Percentiles rank a stretch among this genome's conserved stretches.
Conservation (phyloP, 2,797 vertebrate genomes). For the Jordanella pulchra region DNA sequence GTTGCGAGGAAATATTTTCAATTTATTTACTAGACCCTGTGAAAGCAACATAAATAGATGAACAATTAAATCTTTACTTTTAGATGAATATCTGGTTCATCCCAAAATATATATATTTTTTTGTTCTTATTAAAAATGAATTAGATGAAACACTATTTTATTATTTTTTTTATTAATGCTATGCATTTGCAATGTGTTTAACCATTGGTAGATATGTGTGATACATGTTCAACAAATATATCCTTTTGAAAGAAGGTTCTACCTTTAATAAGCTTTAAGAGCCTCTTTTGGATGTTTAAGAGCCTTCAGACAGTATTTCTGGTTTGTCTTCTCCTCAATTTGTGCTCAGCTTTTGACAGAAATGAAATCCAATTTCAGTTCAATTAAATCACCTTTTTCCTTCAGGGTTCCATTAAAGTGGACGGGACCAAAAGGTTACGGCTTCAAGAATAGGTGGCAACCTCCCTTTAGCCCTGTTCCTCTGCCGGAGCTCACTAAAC, state of each 20-base stretch:
- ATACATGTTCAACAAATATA: neutral
- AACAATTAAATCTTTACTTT: too few species aligned
- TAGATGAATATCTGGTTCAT: too few species aligned
- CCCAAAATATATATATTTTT: neutral
- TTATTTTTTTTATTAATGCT: neutral
- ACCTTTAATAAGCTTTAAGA: neutral
- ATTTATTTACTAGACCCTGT: too few species aligned
- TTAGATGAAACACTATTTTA: neutral
- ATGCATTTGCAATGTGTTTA: neutral
- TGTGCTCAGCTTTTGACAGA: slow-evolving; percentile 39
- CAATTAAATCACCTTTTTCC: slow-evolving; percentile 58
- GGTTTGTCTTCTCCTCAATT: slow-evolving; percentile 15
- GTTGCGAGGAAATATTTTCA: too few species aligned
- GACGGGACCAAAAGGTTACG: slow-evolving; percentile 62
- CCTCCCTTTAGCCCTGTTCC: slow-evolving; percentile 52
- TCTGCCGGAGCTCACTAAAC: slow-evolving; percentile 46
- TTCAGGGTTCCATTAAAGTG: slow-evolving; percentile 59
- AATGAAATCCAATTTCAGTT: slow-evolving; percentile 62
- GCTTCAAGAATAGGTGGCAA: slow-evolving; percentile 66
- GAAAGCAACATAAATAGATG: too few species aligned
- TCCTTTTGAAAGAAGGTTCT: neutral
- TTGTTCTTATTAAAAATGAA: neutral
- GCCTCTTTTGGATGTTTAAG: neutral
- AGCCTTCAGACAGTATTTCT: neutral
- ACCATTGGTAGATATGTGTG: neutral